Evolutionary conservation across 2,113 vertebrate genomes (phyloP), one percentile per base, ranked within the genome.

Genomic region (Triplophysa tibetana): DNA sequence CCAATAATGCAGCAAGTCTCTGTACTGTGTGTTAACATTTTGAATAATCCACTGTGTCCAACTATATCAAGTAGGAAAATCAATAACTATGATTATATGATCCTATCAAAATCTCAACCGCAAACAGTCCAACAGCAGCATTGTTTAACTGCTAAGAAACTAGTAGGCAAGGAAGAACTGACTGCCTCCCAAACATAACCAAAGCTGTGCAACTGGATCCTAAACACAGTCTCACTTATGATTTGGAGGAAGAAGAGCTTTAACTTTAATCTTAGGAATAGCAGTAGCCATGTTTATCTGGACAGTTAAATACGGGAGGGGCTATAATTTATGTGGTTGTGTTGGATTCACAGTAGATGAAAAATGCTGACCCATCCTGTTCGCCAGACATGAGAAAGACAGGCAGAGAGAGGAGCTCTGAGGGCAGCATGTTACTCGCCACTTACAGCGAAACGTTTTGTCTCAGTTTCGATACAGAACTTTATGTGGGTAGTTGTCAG

Each of bases 321-420:
- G 66, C 14, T 33, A 56, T 61, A 81, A 77, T 83, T 84, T 63
- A 84, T 86, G 78, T 74, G 45, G 62, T 74, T 33, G 67, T 63
- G 75, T 69, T 63, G 79, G 81, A 86, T 85, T 86, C 80, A 70
- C 54, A 68, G 73, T 67, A 41, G 54, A 52, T 29, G 29, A 79
- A 64, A 80, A 78, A 75, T 69, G 79, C 80, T 85, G 80, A 74
- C 73, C 58, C 17, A 11, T 56, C 50, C 17, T 33, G 17, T 56
- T 56, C 26, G 5, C n/a, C 19, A 58, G 52, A 58, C 56, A 33
- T n/a, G n/a, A 65, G 64, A 77, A 60, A 63, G 48, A 21, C 26
- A 43, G 33, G 17, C 5, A 13, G 52, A 24, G 4, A 65, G 48
- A 41, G 1, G 52, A 45, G 70, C 21, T 19, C 11, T 3, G 13